Evolutionary conservation across 2,888 invertebrate species (phyloP).

Genomic region (Gymnoscelis rufifasciata): DNA sequence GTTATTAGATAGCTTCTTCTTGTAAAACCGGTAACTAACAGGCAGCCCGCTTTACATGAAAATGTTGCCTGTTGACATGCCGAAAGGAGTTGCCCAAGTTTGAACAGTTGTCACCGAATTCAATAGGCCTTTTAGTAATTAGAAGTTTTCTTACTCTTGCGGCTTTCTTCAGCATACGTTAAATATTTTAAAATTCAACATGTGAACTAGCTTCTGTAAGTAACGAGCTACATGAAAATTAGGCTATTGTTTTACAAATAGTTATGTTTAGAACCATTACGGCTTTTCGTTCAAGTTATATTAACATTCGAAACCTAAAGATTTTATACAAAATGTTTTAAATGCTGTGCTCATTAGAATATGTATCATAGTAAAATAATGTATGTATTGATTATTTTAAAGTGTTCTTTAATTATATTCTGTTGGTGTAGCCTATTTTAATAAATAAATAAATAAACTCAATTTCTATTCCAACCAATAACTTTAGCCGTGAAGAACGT

Average conservation of each 20-base stretch:
- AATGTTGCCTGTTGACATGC: slow-evolving; percentile 40
- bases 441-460: too few species aligned
- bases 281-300: too few species aligned
- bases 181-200: slow-evolving; percentile 18
- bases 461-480: background rate
- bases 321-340: too few species aligned
- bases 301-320: too few species aligned
- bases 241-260: slow-evolving; percentile 4
- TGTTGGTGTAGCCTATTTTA: too few species aligned
- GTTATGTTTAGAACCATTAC: too few species aligned
- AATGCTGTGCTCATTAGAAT: too few species aligned
- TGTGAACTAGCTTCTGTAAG: slow-evolving; percentile 21
- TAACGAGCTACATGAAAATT: background rate
- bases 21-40: background rate
- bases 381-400: too few species aligned
- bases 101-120: slow-evolving; percentile 66
- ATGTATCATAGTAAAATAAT: too few species aligned
- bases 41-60: slow-evolving; percentile 3
- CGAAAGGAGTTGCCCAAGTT: slow-evolving; percentile 68
- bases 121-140: slow-evolving; percentile 52
- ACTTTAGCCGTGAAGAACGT: background rate
- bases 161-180: slow-evolving; percentile 24
- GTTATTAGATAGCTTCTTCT: background rate
- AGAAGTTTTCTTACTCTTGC: slow-evolving; percentile 40
- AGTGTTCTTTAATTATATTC: too few species aligned